Base-by-base conservation (phyloP, 2,797 vertebrate species). In the Enoplosus armatus region DNA sequence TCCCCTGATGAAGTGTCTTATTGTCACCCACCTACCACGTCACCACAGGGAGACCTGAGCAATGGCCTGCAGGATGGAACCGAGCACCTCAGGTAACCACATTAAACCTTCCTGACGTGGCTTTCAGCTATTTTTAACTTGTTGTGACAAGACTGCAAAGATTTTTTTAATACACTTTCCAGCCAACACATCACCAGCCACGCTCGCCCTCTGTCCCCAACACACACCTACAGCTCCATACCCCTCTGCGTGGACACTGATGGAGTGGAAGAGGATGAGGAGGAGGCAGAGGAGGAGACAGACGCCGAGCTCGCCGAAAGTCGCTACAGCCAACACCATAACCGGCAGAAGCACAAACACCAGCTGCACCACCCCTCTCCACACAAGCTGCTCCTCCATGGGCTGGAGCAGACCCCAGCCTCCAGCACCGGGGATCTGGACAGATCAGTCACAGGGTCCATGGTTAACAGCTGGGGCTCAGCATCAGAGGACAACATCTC, bases 401-500 rank as follows among this genome's bases (percentile, higher is more conserved):
- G 97, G 69, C 95, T 97, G 48, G 97, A 97, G 90, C 97, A 97
- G 88, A 98, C 97, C 8, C 97, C 97, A 0, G 96, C 97, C 72
- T 98, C 97, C 75, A 98, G 97, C n/a, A 95, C 96, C 0, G 97
- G 97, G 47, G 97, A 98, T 90, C 93, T 98, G 73, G 97, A 98
- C 92, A 96, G 96, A 88, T 98, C 97, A 0, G 96, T 98, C 72
- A 97, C 97, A 0, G 98, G 97, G 18, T 99, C 98, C 83, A 97
- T 98, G 98, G 97, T 98, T 87, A 98, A 98, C 64, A 97, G 98
- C 92, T 98, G 98, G 97, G 98, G 97, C 73, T 99, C 98, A 0
- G 97, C 97, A 56, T 99, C 98, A 0, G 98, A 99, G 78, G 98
- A 98, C 90, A 97, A 97, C 94, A 96, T 97, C 86, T 98, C 98